Base-by-base conservation (phyloP, 2,888 invertebrate genomes). In the Caenorhabditis auriculariae region DNA sequence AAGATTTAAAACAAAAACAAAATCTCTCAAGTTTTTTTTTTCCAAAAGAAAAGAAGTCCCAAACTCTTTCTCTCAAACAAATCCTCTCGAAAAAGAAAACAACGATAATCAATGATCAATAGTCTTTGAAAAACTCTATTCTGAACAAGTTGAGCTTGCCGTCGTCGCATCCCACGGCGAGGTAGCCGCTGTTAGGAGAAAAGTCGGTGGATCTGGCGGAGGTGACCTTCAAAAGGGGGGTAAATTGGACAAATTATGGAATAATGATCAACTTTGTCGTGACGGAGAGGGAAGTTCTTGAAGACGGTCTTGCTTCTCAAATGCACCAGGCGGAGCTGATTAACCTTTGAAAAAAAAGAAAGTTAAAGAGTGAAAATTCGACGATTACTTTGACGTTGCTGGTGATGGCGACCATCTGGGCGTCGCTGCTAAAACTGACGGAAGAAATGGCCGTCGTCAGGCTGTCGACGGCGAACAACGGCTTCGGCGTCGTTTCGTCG, bases 241-340 rank as follows among this genome's bases (percentile, higher is more conserved):
- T 35, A n/a, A n/a, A 35, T 35, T 15, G 35, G 35, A 35, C 12
- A 9, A 9, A 15, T 15, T 35, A 35, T 35, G n/a, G 9, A 15
- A 15, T 35, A 35, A 35, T 15, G 35, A 15, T 35, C 35, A 9
- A 55, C 68, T 29, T 54, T 48, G 24, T 53, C 58, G 24, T 60
- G 52, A 24, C 60, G 49, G 24, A 60, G 60, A 9, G 69, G 69
- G 37, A 69, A 69, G 52, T 69, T 69, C 28, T 62, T 58, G 54
- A 63, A 69, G 3, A 60, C 56, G n/a, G 69, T 61, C 38, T 54
- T 55, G 28, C 66, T 69, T 7, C 60, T 53, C 17, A 60, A 28
- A 38, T 69, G 69, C 5, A 63, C 52, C 9, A 69, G 46, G 38
- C 63, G 66, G 2, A 69, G 27, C 27, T 69, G 69, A 39, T 66